These are phyloP conservation scores for Mesocricetus auratus DNA, from an alignment of 2,113 vertebrate genomes.

Conservation along the genomic window DNA sequence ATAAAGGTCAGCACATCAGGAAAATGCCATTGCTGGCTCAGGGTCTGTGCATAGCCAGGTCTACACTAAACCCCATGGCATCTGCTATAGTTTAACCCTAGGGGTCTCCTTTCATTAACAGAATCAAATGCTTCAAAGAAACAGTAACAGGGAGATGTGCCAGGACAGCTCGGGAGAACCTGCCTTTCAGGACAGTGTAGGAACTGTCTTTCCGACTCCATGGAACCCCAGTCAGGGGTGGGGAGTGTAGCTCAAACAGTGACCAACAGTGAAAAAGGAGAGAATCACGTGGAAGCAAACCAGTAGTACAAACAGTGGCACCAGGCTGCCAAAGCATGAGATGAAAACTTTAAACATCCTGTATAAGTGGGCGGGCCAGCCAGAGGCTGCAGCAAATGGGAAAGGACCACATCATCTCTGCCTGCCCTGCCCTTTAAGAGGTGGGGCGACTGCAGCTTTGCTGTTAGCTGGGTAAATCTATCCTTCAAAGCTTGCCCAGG, in stretches of 20 bases:
- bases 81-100: not conserved
- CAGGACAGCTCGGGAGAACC: too few relatives aligned
- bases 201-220: not conserved
- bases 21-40: not conserved
- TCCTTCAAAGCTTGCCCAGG: not conserved
- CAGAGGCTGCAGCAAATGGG: not conserved
- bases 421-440: not conserved
- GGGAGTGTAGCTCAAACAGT: not conserved
- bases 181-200: not conserved
- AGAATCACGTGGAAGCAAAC: not conserved
- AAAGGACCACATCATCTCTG: not conserved
- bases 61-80: not conserved
- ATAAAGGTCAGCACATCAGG: not conserved
- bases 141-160: not conserved
- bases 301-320: not conserved
- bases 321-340: not conserved
- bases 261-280: not conserved
- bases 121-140: not conserved
- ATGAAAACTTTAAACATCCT: not conserved
- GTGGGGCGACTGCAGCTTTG: not conserved
- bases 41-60: not conserved
- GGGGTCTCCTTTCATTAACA: not conserved
- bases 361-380: not conserved
- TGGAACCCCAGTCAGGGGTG: not conserved
- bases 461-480: not conserved